These are phyloP conservation scores for Lepidonotus clava DNA, from an alignment of 2,888 invertebrate genomes.

Conservation along the genomic window DNA sequence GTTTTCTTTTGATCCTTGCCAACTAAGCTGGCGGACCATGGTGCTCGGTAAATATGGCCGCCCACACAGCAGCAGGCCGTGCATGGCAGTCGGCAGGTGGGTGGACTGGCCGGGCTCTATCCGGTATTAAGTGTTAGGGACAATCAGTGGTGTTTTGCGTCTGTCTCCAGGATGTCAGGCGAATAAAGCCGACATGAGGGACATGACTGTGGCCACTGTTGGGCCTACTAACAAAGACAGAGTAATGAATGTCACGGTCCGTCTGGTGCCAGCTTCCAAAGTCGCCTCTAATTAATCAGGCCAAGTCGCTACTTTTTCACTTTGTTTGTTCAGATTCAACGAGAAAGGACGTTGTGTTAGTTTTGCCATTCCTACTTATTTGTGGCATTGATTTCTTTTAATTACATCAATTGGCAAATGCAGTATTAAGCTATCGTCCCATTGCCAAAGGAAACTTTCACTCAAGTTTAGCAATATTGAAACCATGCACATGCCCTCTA, in stretches of 20 bases:
- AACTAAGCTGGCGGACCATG: too few relatives aligned
- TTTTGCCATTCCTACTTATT: too few relatives aligned
- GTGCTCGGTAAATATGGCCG: not conserved
- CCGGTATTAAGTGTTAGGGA: not conserved
- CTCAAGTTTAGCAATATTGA: too few relatives aligned
- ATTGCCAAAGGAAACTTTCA: too few relatives aligned
- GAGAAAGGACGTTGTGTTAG: too few relatives aligned
- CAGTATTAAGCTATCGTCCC: too few relatives aligned
- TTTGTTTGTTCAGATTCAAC: slow-evolving; percentile 17
- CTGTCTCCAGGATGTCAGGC: not conserved
- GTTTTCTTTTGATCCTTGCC: too few relatives aligned
- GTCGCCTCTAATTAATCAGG: not conserved
- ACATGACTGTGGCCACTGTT: not conserved
- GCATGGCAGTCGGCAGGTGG: not conserved
- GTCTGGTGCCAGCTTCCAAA: not conserved
- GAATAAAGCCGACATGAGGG: not conserved
- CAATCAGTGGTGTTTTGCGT: not conserved
- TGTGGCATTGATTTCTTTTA: too few relatives aligned
- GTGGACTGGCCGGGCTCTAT: not conserved
- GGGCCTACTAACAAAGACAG: not conserved
- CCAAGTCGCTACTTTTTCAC: not conserved
- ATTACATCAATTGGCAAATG: too few relatives aligned
- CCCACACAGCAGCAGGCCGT: not conserved
- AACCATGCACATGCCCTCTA: too few relatives aligned
- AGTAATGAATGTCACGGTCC: slow-evolving; percentile 8